These are phyloP conservation scores for Sturnus vulgaris DNA, from an alignment of 2,113 vertebrate genomes.

Conservation along the genomic window DNA sequence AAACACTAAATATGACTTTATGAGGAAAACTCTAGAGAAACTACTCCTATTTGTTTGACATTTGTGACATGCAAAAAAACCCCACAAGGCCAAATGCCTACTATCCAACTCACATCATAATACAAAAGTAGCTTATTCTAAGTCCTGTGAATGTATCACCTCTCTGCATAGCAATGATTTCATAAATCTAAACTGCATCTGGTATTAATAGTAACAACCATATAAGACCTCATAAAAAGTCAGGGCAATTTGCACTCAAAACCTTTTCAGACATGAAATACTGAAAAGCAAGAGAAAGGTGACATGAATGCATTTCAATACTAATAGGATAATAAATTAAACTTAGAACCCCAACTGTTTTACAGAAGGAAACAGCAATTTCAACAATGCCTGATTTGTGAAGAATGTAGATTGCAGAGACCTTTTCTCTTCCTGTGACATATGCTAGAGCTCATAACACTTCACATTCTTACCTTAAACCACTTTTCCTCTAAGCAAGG, in stretches of 20 bases:
- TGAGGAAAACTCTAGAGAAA: background rate
- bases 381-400: background rate
- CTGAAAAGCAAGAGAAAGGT: background rate
- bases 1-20: background rate
- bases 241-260: background rate
- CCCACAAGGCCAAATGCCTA: background rate
- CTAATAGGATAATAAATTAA: background rate
- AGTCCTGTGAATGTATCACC: background rate
- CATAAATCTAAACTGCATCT: background rate
- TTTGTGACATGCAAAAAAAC: background rate
- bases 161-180: background rate
- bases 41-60: background rate
- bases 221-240: background rate
- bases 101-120: background rate
- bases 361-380: background rate
- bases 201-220: background rate
- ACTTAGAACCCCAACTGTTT: background rate
- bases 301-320: background rate
- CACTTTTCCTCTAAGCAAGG: background rate
- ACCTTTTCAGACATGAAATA: background rate
- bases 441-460: background rate
- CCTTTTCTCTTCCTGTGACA: background rate
- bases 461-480: background rate
- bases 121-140: background rate
- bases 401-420: background rate